Percentiles rank a stretch among this genome's conserved stretches.
Conservation (phyloP, 2,888 invertebrate genomes). For the Lordiphosa andalusiaca region DNA sequence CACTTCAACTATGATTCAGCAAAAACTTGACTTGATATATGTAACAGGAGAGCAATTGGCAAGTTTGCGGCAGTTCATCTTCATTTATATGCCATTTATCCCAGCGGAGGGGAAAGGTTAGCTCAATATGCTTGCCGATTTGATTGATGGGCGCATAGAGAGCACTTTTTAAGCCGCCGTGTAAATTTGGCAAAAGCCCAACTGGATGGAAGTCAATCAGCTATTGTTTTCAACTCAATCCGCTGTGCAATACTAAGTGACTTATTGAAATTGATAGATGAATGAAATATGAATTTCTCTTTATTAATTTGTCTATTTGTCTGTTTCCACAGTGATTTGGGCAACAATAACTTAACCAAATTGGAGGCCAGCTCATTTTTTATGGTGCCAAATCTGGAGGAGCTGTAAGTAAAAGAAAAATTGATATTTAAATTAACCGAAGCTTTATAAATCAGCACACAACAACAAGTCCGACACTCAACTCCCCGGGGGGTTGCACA, state of each 20-base stretch:
- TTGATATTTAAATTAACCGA: slow-evolving; percentile 3
- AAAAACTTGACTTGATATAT: slow-evolving; percentile 7
- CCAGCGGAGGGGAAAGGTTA: slow-evolving; percentile 20
- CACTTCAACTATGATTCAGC: slow-evolving; percentile 22
- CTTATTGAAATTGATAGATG: slow-evolving; percentile 61
- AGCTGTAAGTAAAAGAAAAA: slow-evolving; percentile 84
- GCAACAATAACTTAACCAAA: slow-evolving; percentile 89
- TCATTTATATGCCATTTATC: slow-evolving; percentile 54
- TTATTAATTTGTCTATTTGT: slow-evolving; percentile 45
- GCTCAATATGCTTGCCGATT: slow-evolving; percentile 39
- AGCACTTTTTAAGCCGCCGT: slow-evolving; percentile 17
- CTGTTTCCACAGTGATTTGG: slow-evolving; percentile 85
- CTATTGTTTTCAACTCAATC: slow-evolving; percentile 30
- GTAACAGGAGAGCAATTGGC: slow-evolving; percentile 14
- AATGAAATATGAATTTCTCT: slow-evolving; percentile 13
- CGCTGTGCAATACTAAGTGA: slow-evolving; percentile 17
- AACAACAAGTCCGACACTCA: background rate
- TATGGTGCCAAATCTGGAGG: slow-evolving; percentile 86
- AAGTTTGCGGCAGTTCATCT: slow-evolving; percentile 54
- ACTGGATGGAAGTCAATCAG: no score
- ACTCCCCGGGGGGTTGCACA: slow-evolving; percentile 11
- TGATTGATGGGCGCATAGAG: slow-evolving; percentile 58
- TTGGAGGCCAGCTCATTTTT: slow-evolving; percentile 86
- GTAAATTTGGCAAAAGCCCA: slow-evolving; percentile 29
- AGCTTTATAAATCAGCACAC: background rate